These are phyloP conservation scores for Rhorus exstirpatorius DNA, from an alignment of 2,888 invertebrate species.

Conservation along the genomic window DNA sequence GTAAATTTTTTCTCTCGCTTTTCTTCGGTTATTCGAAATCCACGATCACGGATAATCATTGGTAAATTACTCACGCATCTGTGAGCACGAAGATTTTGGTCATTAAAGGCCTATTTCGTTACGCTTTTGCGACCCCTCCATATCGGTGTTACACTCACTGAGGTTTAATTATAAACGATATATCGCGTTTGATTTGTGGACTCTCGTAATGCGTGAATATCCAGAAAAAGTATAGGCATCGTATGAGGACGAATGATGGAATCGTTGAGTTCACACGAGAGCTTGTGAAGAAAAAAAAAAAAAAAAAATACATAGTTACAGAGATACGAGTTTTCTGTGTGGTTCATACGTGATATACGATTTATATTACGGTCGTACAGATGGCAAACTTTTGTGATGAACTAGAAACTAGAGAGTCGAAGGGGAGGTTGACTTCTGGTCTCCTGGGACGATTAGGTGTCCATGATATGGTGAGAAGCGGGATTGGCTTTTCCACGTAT, in stretches of 20 bases:
- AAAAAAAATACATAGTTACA: not conserved
- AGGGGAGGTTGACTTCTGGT: conserved; percentile 41
- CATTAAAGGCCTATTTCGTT: conserved; percentile 73
- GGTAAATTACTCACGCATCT: conserved; percentile 84
- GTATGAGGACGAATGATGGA: not conserved
- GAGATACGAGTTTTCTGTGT: not conserved
- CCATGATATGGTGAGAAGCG: conserved; percentile 63
- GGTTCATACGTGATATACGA: not conserved
- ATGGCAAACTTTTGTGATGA: conserved; percentile 48
- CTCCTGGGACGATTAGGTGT: conserved; percentile 64
- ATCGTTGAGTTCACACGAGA: conserved; percentile 31
- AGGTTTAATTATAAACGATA: conserved; percentile 25
- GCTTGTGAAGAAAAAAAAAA: not conserved
- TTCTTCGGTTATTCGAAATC: conserved; percentile 25
- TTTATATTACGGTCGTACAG: conserved; percentile 39
- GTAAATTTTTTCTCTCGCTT: conserved; percentile 50
- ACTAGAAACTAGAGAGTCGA: conserved; percentile 27
- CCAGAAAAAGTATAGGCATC: conserved; percentile 1
- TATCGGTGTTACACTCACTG: not conserved
- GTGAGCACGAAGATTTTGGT: conserved; percentile 74
- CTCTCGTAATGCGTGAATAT: conserved; percentile 30
- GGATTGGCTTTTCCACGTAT: conserved; percentile 64
- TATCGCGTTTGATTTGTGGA: conserved; percentile 18
- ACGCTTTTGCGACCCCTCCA: conserved; percentile 33
- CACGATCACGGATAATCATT: conserved; percentile 78